Evolutionary conservation across 2,113 vertebrate species (phyloP).

Genomic region (Candoia aspera): DNA sequence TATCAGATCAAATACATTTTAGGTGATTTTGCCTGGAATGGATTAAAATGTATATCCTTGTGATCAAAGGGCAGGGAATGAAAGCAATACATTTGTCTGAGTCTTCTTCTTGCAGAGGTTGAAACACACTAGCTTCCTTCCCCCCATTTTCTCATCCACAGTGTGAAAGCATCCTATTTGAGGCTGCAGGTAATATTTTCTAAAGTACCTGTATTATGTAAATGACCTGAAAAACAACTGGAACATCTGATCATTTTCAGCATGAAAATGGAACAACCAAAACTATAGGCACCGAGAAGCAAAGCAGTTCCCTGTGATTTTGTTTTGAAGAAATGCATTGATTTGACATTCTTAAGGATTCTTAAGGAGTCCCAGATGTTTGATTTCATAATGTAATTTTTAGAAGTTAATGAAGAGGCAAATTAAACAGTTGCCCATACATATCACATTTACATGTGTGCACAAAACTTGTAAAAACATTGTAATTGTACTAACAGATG

Average conservation of each 20-base stretch:
- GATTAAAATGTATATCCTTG: constrained; percentile 49
- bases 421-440: constrained; percentile 79
- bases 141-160: not conserved
- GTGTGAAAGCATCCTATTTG: constrained; percentile 49
- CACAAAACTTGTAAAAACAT: constrained; percentile 80
- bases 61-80: constrained; percentile 53
- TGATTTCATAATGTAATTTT: constrained; percentile 81
- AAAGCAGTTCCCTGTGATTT: constrained; percentile 74
- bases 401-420: constrained; percentile 78
- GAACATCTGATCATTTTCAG: constrained; percentile 63
- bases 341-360: constrained; percentile 81
- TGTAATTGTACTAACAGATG: constrained; percentile 70
- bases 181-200: constrained; percentile 62
- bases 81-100: constrained; percentile 39
- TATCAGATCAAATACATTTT: constrained; percentile 65
- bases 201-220: constrained; percentile 54
- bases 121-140: constrained; percentile 19
- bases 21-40: constrained; percentile 38
- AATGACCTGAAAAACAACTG: constrained; percentile 59
- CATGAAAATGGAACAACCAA: constrained; percentile 72
- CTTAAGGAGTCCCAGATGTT: constrained; percentile 78
- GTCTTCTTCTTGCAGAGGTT: constrained; percentile 47
- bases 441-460: constrained; percentile 77
- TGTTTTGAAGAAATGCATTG: constrained; percentile 76
- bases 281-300: constrained; percentile 67